A percentile compares a stretch with the other conserved stretches of the same genome.
These are phyloP conservation scores for Poeciliopsis prolifica DNA, from an alignment of 2,113 vertebrate genomes.

Conservation along the genomic window DNA sequence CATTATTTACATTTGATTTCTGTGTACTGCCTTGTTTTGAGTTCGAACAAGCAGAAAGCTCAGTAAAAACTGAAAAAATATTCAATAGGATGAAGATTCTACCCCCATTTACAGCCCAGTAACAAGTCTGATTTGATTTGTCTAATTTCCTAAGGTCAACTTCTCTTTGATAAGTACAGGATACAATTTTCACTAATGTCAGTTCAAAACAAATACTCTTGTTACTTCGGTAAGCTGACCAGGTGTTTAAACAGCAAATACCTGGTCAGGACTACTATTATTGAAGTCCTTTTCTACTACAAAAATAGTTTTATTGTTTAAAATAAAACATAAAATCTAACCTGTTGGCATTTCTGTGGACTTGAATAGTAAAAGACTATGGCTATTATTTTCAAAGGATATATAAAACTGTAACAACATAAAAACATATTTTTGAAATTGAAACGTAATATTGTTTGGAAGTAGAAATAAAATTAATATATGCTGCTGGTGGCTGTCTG, in stretches of 20 bases:
- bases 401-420: background rate
- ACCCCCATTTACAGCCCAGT: background rate
- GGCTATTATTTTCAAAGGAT: background rate
- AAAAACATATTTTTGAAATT: background rate
- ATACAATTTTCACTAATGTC: background rate
- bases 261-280: too few species aligned
- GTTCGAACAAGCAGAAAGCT: background rate
- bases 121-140: background rate
- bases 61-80: background rate
- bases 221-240: background rate
- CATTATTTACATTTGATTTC: background rate
- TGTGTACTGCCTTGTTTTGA: background rate
- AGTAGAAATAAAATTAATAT: constrained; percentile 18
- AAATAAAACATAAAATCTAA: background rate
- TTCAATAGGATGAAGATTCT: background rate
- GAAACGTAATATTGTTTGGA: constrained; percentile 7
- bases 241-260: too few species aligned
- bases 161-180: background rate
- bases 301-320: background rate
- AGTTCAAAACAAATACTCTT: background rate
- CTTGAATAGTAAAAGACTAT: background rate
- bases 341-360: background rate
- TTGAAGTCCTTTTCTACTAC: too few species aligned
- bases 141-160: background rate
- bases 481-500: background rate